Evolutionary conservation across 2,113 vertebrate species (phyloP), one percentile per base, ranked within the genome.

Genomic region (Platichthys flesus): DNA sequence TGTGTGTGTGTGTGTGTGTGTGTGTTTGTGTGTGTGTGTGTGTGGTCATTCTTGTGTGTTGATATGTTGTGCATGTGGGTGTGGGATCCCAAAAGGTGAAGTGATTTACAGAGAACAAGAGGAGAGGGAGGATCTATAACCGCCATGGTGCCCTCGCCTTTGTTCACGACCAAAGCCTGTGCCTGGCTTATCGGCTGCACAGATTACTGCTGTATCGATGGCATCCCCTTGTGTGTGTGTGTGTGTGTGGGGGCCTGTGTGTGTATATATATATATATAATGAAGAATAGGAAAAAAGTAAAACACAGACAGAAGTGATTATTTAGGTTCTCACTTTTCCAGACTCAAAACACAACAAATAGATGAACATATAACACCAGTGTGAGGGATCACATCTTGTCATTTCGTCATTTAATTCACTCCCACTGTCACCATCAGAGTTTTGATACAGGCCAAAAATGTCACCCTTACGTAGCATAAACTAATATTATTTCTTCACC

Each of bases 21-120:
- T 54, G 63, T 24, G 76, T 77, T 47, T 65, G 76, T 23, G 1
- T 54, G 54, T 61, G 83, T 64, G 67, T 78, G 76, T 77, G 52
- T 65, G 76, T 54, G 60, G 12, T 12, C 42, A 4, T 15, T 45
- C 42, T 18, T 61, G 54, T 61, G 23, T 60, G 9, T 65, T 42
- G 40, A 42, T 12, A 42, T 42, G 40, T 42, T 13, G 40, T 13
- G 42, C 70, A 68, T 73, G 40, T 42, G 40, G 12, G 40, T 20
- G 47, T 70, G 35, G 76, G 67, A 86, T 79, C 56, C 70, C 67
- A 55, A 68, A 85, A 85, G 85, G 77, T 87, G 78, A 88, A 73
- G 85, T 83, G 86, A 89, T 90, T 90, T 84, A 83, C 78, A 67
- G 76, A 78, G 77, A 90, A 88, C 74, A 89, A 42, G 84, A 86